Evolutionary conservation across 2,888 invertebrate species (phyloP).

Genomic region (Noctua pronuba): DNA sequence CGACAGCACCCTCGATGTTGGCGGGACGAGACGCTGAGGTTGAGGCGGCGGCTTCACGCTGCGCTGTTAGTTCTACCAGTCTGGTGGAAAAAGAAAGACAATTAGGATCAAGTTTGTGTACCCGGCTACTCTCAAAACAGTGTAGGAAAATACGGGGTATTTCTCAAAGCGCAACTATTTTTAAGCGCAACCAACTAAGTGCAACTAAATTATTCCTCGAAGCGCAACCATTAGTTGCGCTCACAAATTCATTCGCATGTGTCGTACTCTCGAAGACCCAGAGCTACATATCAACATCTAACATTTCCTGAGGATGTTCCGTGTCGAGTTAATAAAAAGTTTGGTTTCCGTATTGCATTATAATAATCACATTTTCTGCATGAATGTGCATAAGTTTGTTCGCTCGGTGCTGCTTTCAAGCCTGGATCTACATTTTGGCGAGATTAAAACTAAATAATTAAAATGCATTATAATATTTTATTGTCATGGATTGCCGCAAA

Average conservation of each 20-base stretch:
- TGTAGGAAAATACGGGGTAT: neutral
- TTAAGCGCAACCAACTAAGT: too few relatives aligned
- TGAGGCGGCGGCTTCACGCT: constrained; percentile 85
- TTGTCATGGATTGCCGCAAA: neutral
- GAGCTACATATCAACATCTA: neutral
- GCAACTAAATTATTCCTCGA: too few relatives aligned
- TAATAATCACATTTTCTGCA: neutral
- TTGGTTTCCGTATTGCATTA: neutral
- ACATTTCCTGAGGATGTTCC: neutral
- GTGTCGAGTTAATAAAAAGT: neutral
- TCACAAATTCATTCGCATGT: too few relatives aligned
- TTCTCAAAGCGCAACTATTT: too few relatives aligned
- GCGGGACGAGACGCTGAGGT: constrained; percentile 74
- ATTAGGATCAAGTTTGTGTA: neutral
- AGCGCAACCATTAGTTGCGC: too few relatives aligned
- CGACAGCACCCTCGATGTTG: constrained; percentile 77
- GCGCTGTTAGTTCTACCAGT: constrained; percentile 88
- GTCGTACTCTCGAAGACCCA: neutral
- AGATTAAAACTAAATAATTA: neutral
- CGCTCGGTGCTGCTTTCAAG: neutral
- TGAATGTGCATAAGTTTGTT: neutral
- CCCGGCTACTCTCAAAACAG: neutral
- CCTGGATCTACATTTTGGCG: neutral
- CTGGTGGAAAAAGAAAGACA: constrained; percentile 68
- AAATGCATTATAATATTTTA: neutral